Conservation (phyloP, 2,113 vertebrate species). For the Oplegnathus fasciatus region DNA sequence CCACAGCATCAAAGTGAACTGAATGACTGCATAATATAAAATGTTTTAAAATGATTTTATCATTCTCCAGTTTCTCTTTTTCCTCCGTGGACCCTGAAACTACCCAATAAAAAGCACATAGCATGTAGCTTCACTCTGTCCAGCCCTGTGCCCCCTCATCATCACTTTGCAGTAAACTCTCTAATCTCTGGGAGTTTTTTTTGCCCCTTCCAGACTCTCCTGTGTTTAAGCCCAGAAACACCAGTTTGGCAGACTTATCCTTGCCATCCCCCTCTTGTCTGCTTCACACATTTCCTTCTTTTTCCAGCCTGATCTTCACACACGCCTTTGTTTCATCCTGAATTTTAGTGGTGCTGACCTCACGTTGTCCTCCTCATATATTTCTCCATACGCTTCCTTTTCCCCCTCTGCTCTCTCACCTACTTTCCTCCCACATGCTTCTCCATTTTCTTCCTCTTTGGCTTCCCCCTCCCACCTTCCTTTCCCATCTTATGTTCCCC, state of each 20-base stretch:
- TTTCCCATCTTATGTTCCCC: conserved; percentile 17
- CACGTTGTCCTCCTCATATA: conserved; percentile 16
- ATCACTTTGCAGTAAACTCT: conserved; percentile 13
- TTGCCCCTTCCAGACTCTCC: background rate
- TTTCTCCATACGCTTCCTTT: conserved; percentile 3
- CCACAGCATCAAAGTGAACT: background rate
- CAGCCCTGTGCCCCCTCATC: background rate
- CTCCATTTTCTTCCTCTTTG: background rate
- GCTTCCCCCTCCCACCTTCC: background rate
- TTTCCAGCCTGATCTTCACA: conserved; percentile 16
- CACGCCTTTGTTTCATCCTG: background rate
- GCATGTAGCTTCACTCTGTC: conserved; percentile 12
- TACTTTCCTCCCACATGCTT: conserved; percentile 40
- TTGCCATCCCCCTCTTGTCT: background rate
- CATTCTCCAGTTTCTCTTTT: conserved; percentile 48
- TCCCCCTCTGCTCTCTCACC: conserved; percentile 28
- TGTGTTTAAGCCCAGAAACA: conserved; percentile 3
- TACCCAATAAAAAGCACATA: conserved; percentile 10
- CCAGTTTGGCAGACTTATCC: conserved; percentile 8
- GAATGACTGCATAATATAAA: background rate
- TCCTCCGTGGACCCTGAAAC: background rate
- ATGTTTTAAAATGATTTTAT: conserved; percentile 18
- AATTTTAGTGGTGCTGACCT: background rate
- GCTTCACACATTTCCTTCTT: conserved; percentile 18
- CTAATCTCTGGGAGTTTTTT: conserved; percentile 3